These are phyloP conservation scores for Agonopterix alstromeriana DNA, from an alignment of 2,888 invertebrate species.

Conservation along the genomic window DNA sequence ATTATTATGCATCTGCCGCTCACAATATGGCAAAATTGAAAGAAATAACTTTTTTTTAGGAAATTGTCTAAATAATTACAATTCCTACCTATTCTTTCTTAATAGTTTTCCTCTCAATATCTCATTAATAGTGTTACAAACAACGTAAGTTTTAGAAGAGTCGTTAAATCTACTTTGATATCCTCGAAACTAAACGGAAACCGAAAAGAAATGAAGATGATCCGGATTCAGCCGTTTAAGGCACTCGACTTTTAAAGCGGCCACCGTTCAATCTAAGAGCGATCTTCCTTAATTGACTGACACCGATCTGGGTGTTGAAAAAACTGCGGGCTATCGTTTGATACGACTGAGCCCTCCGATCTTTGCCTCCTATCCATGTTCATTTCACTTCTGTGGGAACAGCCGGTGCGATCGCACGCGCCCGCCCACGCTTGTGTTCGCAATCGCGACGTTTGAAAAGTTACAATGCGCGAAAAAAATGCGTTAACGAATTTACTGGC, in stretches of 20 bases:
- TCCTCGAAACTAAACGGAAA: background rate
- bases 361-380: constrained; percentile 14
- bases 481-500: constrained; percentile 22
- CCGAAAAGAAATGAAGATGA: background rate
- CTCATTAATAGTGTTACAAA: too few species aligned
- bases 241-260: constrained; percentile 20
- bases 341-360: constrained; percentile 8
- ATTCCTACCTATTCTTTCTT: too few species aligned
- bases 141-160: too few species aligned
- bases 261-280: constrained; percentile 30
- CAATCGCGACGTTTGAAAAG: constrained; percentile 17
- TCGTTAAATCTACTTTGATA: background rate
- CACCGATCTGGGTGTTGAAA: constrained; percentile 28
- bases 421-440: constrained; percentile 21
- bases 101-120: too few species aligned
- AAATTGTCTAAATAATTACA: too few species aligned
- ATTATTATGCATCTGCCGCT: too few species aligned
- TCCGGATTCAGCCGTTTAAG: background rate
- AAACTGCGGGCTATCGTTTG: constrained; percentile 22
- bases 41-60: too few species aligned
- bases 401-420: constrained; percentile 39
- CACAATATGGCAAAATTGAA: too few species aligned
- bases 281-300: constrained; percentile 42
- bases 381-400: constrained; percentile 50
- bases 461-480: constrained; percentile 35